Evolutionary conservation across 2,797 vertebrate genomes (phyloP).

Genomic region (Rhincodon typus): DNA sequence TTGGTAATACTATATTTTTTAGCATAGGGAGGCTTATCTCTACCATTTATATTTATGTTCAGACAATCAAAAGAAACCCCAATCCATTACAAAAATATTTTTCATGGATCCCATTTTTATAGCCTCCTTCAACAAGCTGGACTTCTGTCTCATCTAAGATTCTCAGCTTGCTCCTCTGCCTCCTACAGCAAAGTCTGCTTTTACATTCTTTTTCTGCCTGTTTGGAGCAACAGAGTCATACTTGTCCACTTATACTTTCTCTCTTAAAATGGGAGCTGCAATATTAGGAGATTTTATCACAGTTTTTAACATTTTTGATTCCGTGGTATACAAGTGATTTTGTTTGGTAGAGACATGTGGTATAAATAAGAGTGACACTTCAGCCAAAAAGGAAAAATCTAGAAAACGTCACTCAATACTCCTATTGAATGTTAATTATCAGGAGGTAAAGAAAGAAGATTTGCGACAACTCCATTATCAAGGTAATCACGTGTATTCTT

Average conservation of each 20-base stretch:
- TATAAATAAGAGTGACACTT: not conserved
- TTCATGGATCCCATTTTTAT: not conserved
- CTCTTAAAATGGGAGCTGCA: not conserved
- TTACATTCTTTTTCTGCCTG: not conserved
- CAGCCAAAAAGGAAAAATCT: not conserved
- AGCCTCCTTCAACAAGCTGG: not conserved
- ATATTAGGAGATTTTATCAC: not conserved
- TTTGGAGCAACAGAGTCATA: not conserved
- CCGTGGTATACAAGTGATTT: not conserved
- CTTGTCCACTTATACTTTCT: not conserved
- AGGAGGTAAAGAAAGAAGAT: not conserved
- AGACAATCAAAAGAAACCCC: not conserved
- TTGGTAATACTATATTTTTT: not conserved
- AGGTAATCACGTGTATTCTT: not conserved
- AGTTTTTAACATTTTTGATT: not conserved
- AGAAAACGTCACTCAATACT: not conserved
- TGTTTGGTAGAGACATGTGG: too few relatives aligned
- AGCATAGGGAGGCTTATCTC: not conserved
- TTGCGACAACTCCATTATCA: not conserved
- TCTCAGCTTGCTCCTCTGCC: not conserved
- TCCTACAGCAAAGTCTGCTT: not conserved
- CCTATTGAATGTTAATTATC: not conserved
- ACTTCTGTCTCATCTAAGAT: not conserved
- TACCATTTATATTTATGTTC: not conserved
- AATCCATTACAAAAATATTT: not conserved